Base-by-base conservation (phyloP, 2,113 vertebrate genomes). In the Chloebia gouldiae region DNA sequence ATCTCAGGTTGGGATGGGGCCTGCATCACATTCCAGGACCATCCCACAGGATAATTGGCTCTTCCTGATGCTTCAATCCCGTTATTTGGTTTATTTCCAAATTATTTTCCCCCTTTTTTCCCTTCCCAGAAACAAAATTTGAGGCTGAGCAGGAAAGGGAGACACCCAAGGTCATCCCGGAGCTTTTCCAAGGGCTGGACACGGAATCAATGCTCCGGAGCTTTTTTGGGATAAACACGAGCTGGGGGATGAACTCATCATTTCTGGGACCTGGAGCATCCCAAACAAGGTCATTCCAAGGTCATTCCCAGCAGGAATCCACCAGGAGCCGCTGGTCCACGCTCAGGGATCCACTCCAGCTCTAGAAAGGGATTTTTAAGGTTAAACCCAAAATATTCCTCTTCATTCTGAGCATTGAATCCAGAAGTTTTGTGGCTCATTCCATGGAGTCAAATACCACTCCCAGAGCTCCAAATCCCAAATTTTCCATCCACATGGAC, bases 281-380 rank as follows among this genome's bases (percentile, higher is more conserved):
- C 12, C 31, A 64, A 80, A 50, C 11, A 9, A 37, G 7, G 31
- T 0, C 2, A 22, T 42, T 69, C 66, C 73, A 20, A 20, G 35
- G 73, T 12, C 35, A 33, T 61, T 33, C 56, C 56, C 9, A 0
- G 40, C 4, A 0, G 1, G 68, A 2, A 0, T 33, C 77, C 7
- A 2, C 37, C 3, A 0, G 27, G 20, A 76, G n/a, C 21, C 0
- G 0, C 16, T 7, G 37, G 40, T 14, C 37, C 2, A 0, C 0
- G 0, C 14, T 7, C 0, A 0, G 65, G 40, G 50, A 54, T 19
- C 15, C 3, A 0, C 12, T 24, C 15, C 0, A 0, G 13, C 10
- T 66, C 72, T 5, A 4, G 31, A 39, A 63, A 18, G 56, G 6
- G 23, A 61, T 56, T 17, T 30, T 51, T 37, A 11, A 31, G 18